phyloP scores from a whole-genome alignment of 2,888 invertebrate species.

The Strigamia crassipes region DNA sequence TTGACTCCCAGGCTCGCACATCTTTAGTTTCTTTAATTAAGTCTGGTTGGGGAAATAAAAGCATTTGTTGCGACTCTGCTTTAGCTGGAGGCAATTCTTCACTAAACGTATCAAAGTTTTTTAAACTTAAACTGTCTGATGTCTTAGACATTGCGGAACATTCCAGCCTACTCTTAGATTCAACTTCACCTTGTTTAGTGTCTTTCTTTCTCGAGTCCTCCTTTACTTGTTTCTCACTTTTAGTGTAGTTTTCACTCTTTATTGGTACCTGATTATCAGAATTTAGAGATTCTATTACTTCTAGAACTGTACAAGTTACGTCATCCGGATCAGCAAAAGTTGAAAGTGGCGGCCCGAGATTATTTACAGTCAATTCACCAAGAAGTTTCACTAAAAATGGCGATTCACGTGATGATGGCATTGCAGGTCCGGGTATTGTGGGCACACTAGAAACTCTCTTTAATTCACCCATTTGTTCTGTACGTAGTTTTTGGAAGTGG shows the following conservation, averaged over 20 bases:
- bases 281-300: slow-evolving; percentile 55
- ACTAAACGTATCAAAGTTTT: neutral
- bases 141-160: neutral
- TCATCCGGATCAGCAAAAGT: slow-evolving; percentile 19
- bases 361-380: neutral
- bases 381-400: slow-evolving; percentile 35
- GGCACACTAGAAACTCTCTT: slow-evolving; percentile 42
- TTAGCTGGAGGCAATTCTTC: neutral
- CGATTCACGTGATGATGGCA: neutral
- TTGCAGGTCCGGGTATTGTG: neutral
- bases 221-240: too few species aligned
- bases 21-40: slow-evolving; percentile 52
- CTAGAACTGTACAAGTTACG: slow-evolving; percentile 53
- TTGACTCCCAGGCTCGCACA: slow-evolving; percentile 39
- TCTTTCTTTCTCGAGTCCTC: neutral
- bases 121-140: neutral
- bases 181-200: neutral
- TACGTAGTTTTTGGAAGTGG: neutral
- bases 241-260: neutral
- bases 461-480: neutral
- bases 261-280: slow-evolving; percentile 46
- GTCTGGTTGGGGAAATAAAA: slow-evolving; percentile 51
- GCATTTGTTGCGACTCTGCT: neutral
- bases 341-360: neutral
- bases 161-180: neutral